Evolutionary conservation across 1,140 invertebrate species (phyloP).

Genomic region (Cydia strobilella): DNA sequence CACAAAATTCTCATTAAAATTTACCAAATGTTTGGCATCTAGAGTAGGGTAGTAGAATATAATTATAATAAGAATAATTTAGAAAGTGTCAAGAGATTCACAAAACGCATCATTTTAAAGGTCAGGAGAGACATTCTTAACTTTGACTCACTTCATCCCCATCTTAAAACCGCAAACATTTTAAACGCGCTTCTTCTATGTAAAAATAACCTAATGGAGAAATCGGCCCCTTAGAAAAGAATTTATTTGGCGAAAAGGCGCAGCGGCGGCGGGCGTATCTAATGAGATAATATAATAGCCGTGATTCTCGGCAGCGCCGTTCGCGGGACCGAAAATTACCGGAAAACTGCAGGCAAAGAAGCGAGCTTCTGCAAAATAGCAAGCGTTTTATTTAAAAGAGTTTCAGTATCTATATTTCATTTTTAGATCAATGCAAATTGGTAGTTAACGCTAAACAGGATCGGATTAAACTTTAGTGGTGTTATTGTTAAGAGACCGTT

Average conservation of each 20-base stretch:
- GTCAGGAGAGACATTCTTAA: not conserved
- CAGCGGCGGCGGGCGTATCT: slow-evolving; percentile 67
- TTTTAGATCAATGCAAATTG: slow-evolving; percentile 19
- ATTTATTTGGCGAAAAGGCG: slow-evolving; percentile 74
- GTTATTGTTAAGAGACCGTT: no score
- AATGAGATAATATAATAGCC: slow-evolving; percentile 79
- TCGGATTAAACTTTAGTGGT: not conserved
- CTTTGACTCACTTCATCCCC: not conserved
- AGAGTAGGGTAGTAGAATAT: no score
- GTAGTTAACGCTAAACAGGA: not conserved
- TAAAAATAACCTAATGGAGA: slow-evolving; percentile 62
- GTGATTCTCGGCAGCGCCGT: slow-evolving; percentile 68
- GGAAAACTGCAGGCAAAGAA: slow-evolving; percentile 70
- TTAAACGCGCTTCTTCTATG: slow-evolving; percentile 29
- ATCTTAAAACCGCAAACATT: not conserved
- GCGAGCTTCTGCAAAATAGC: slow-evolving; percentile 53
- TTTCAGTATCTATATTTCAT: slow-evolving; percentile 20
- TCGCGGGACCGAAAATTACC: slow-evolving; percentile 73
- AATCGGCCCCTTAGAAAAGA: slow-evolving; percentile 67
- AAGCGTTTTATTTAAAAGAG: slow-evolving; percentile 33
- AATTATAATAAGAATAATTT: no score
- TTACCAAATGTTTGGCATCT: no score
- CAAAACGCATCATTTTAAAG: not conserved
- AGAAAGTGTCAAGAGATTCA: not conserved
- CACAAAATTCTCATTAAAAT: no score